Evolutionary conservation across 1,140 invertebrate genomes (phyloP).

Genomic region (Heliothis subflexa): DNA sequence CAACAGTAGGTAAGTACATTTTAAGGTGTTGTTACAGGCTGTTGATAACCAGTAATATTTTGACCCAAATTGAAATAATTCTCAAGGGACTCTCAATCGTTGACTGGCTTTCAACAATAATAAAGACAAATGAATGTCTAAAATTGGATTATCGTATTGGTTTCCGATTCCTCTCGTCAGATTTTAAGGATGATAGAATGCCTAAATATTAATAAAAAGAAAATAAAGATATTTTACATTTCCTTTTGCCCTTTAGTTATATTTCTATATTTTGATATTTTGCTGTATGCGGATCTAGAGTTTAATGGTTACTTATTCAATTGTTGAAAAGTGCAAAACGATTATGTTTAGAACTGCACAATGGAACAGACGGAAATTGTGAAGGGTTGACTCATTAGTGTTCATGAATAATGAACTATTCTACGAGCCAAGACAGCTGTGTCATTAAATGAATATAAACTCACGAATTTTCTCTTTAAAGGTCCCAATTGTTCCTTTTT

Average conservation of each 20-base stretch:
- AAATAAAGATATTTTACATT: neutral
- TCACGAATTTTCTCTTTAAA: neutral
- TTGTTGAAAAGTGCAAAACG: neutral
- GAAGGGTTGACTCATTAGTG: slow-evolving; percentile 50
- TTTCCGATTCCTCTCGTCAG: neutral
- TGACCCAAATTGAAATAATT: neutral
- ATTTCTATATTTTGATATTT: no score
- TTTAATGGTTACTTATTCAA: neutral
- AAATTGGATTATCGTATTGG: neutral
- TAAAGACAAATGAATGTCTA: slow-evolving; percentile 9
- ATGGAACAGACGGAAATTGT: slow-evolving; percentile 3
- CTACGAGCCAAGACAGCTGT: slow-evolving; percentile 7
- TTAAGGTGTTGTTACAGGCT: no score
- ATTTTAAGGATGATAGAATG: neutral
- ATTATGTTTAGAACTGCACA: slow-evolving; percentile 21
- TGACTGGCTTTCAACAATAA: neutral
- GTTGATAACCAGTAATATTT: no score
- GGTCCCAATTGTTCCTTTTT: neutral
- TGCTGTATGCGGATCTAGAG: no score
- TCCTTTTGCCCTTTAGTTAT: neutral
- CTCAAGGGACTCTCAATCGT: neutral
- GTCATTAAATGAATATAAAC: slow-evolving; percentile 1
- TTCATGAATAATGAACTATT: slow-evolving; percentile 54
- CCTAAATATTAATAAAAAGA: neutral
- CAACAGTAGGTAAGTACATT: no score